Conservation (phyloP, 2,888 invertebrate species). For the Heliconius sara region DNA sequence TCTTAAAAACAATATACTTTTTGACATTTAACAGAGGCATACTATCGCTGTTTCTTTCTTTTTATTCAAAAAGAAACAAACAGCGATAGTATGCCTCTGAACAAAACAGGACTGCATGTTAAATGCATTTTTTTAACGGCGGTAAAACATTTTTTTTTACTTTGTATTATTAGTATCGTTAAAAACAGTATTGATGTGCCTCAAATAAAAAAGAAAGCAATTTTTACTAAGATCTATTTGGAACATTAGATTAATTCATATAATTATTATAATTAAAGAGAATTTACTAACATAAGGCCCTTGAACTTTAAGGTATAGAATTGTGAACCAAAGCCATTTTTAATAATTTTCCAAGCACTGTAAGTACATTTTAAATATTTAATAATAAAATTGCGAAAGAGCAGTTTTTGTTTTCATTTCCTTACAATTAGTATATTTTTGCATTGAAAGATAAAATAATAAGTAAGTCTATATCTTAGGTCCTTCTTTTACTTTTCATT, state of each 20-base stretch:
- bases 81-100: neutral
- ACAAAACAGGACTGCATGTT: neutral
- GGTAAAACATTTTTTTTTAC: neutral
- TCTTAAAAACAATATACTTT: neutral
- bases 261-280: constrained; percentile 8
- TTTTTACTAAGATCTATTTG: neutral
- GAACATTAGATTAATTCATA: neutral
- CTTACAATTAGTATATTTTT: neutral
- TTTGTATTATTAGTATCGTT: neutral
- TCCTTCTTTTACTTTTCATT: too few species aligned
- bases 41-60: neutral
- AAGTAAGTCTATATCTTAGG: too few species aligned
- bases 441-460: neutral
- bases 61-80: too few species aligned
- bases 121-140: neutral
- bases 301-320: constrained; percentile 5
- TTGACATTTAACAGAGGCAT: neutral
- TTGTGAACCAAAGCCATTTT: constrained; percentile 10
- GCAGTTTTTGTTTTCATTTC: neutral
- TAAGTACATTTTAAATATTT: constrained; percentile 18
- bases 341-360: constrained; percentile 19
- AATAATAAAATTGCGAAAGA: constrained; percentile 16
- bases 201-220: neutral
- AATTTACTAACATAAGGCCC: constrained; percentile 22
- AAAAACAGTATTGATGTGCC: neutral